Evolutionary conservation across 2,888 invertebrate species (phyloP), one percentile per base, ranked within the genome.

Genomic region (Andrena flavipes): DNA sequence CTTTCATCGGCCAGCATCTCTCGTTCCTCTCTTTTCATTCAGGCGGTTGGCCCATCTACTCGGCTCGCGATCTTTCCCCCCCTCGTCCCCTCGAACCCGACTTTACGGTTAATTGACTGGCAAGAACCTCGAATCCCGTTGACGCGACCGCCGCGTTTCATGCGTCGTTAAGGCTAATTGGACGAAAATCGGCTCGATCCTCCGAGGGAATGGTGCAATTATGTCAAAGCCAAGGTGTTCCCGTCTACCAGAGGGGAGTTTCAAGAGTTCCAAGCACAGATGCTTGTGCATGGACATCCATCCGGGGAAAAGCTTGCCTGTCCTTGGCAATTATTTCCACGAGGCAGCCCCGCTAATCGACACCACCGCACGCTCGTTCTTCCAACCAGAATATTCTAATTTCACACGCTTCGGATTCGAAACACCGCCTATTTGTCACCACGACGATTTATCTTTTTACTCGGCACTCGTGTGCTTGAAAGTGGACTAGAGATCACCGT

Each of bases 301-400:
- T 0, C 6, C 20, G 20, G 20, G 51, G 20, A 51, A 23, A 51
- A 23, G 5, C 0, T 59, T 26, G 8, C 16, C 35, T 10, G 26
- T 51, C 33, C 42, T 73, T 65, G 65, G 67, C 67, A 74, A 74
- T 73, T 65, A 33, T 63, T 65, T 72, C 60, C 59, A 29, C 48
- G 48, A 13, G 1, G 3, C 23, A 20, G 26, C 48, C 29, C 20
- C 33, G 30, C 30, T 5, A 33, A 56, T 54, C 54, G 16, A 23
- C 68, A n/a, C 48, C 42, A 26, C 23, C 23, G 35, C 42, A 5
- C 56, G 30, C 26, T 23, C 26, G 23, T 26, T 56, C 56, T 26
- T 23, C 42, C 42, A 42, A 42, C 42, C 42, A 42, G 42, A 42
- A 42, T 42, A 42, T 42, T 42, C 42, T 42, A 42, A 42, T 42